Evolutionary conservation across 2,113 vertebrate species (phyloP), one percentile per base, ranked within the genome.

Genomic region (Hypomesus transpacificus): DNA sequence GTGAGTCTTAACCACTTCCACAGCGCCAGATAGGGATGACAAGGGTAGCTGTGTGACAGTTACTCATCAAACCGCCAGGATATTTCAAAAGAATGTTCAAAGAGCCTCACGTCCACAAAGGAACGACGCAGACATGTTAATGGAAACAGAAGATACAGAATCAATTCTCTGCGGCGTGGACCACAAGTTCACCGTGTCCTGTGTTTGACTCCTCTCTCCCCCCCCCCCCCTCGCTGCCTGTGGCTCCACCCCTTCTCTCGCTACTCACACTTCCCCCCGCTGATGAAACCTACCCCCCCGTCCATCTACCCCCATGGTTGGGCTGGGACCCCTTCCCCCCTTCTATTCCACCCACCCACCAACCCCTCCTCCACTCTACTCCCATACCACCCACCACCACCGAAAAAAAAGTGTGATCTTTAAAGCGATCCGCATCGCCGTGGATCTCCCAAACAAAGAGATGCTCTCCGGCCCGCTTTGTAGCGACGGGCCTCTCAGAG

Each of bases 401-500:
- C 28, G 24, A 9, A n/a, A 11, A 61, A 70, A 75, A 71, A 73
- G 57, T 53, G 65, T 18, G 0, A 69, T 79, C 76, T 79, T 69
- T 81, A 71, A 80, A 31, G 66, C 51, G 17, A 69, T 62, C 72
- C 26, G 52, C 79, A 69, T 68, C 69, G 71, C 68, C 46, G 70
- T 16, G 68, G 56, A 51, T 56, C 56, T 11, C 39, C 65, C 34
- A 66, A 68, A 85, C 83, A 88, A 82, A 82, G 81, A 80, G 84
- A 80, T 70, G 75, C 71, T 80, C 31, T 39, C 73, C 21, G 78
- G 71, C 76, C 28, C 24, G 91, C 92, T 93, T 94, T 94, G 89
- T 93, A 87, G 87, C 82, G 83, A 87, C 76, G 75, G 85, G 86
- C 91, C 90, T 91, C 90, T 94, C 90, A 92, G 92, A 92, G 91